Percentiles rank a stretch among this genome's conserved stretches.
These are phyloP conservation scores for Solea solea DNA, from an alignment of 2,113 vertebrate genomes.

Conservation along the genomic window DNA sequence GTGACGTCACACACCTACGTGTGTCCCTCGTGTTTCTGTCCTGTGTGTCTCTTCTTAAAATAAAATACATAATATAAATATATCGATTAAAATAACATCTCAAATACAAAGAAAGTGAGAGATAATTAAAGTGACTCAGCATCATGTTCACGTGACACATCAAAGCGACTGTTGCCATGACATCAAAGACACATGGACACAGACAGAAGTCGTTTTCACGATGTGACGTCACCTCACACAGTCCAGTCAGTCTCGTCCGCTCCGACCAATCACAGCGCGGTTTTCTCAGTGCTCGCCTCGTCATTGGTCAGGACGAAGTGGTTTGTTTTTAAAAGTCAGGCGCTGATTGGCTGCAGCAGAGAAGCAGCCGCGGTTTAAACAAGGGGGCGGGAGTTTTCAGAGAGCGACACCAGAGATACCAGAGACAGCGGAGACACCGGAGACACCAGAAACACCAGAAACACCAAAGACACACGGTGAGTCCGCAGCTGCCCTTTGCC, in stretches of 20 bases:
- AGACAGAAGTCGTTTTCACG: background rate
- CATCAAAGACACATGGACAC: too few relatives aligned
- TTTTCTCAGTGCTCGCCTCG: background rate
- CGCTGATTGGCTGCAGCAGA: conserved; percentile 64
- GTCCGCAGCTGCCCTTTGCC: background rate
- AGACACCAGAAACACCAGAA: background rate
- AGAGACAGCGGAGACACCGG: background rate
- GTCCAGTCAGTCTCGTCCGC: too few relatives aligned
- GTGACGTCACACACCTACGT: background rate
- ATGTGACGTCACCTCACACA: background rate
- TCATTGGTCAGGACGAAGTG: conserved; percentile 36
- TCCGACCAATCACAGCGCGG: background rate
- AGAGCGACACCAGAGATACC: conserved; percentile 1
- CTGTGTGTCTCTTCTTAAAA: too few relatives aligned
- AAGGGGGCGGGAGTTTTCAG: conserved; percentile 62
- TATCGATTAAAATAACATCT: too few relatives aligned
- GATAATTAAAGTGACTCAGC: too few relatives aligned
- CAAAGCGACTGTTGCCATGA: too few relatives aligned
- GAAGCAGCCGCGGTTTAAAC: conserved; percentile 67
- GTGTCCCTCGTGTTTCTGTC: too few relatives aligned
- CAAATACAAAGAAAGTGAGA: too few relatives aligned
- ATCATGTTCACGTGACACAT: too few relatives aligned
- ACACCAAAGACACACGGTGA: conserved; percentile 3
- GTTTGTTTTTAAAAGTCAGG: conserved; percentile 62
- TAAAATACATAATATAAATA: too few relatives aligned